Percentiles rank a stretch among this genome's conserved stretches.
Conservation (phyloP, 2,888 invertebrate species). For the Clanis bilineata region DNA sequence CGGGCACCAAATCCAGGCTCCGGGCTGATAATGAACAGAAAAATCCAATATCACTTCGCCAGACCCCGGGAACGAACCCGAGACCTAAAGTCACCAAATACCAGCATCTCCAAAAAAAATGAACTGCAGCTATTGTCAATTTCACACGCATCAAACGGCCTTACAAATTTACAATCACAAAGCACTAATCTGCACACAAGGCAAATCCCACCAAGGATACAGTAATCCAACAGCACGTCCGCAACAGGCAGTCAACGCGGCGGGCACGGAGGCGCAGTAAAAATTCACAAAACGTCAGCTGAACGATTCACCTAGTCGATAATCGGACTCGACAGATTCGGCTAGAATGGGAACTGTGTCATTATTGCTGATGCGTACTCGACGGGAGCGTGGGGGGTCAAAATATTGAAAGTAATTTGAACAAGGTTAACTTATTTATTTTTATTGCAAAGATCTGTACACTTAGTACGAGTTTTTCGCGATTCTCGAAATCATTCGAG, state of each 20-base stretch:
- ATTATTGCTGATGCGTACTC: constrained; percentile 30
- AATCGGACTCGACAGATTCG: constrained; percentile 46
- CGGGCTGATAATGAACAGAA: no score
- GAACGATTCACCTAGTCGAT: constrained; percentile 37
- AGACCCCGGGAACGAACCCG: no score
- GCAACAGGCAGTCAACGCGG: constrained; percentile 9
- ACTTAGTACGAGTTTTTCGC: no score
- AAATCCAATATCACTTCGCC: no score
- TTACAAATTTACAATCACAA: no score
- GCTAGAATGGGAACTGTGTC: constrained; percentile 52
- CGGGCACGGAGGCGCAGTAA: constrained; percentile 44
- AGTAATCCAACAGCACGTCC: neutral
- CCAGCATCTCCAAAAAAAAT: no score
- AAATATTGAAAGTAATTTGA: neutral
- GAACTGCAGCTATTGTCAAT: neutral
- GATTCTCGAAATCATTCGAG: no score
- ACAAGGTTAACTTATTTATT: neutral
- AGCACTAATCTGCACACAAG: neutral
- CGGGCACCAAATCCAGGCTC: no score
- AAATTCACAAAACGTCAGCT: constrained; percentile 64
- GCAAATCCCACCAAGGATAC: neutral
- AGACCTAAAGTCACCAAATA: no score
- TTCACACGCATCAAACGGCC: no score
- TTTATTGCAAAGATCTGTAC: no score
- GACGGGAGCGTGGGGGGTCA: constrained; percentile 13